Evolutionary conservation across 2,888 invertebrate species (phyloP), one percentile per base, ranked within the genome.

Genomic region (Cheilosia pagana): DNA sequence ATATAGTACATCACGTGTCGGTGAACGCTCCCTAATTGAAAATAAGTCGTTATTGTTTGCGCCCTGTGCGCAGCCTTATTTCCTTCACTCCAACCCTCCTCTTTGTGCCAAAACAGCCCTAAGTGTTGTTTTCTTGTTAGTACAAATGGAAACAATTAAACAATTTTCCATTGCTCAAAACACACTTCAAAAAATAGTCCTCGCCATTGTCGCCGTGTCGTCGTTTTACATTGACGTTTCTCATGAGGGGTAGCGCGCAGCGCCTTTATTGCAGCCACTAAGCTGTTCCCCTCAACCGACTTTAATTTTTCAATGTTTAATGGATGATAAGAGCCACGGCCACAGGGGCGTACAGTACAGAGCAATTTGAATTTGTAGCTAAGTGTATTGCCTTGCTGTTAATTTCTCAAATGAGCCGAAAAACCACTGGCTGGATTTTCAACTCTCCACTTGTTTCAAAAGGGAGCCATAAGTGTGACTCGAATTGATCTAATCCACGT

Each of bases 1-100:
- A 88, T 88, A n/a, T n/a, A n/a, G n/a, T n/a, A 83, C 86, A 87
- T 88, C 88, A 88, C 88, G 88, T 88, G 88, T 83, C 88, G 65
- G 76, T 78, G 78, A 77, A 70, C 52, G 75, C 39, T 71, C 55
- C 60, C 85, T 85, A 85, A 85, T 85, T 85, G 85, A 85, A 85
- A 85, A 85, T 76, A 81, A 85, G 85, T 81, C 81, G 75, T 85
- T 85, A 79, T 85, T 75, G 70, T 79, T 41, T 67, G 75, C 43
- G 50, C 63, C 63, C 74, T 68, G 72, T 75, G 65, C 70, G 65
- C 70, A 59, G 43, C 25, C 19, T 31, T 35, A 12, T 8, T 55
- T 28, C 60, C 35, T 43, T 31, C 55, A 25, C 21, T 8, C 28
- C 52, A 31, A 43, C n/a, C n/a, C n/a, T n/a, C 59, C 62, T 57